Conservation (phyloP, 2,113 vertebrate genomes). For the Syngnathus scovelli region DNA sequence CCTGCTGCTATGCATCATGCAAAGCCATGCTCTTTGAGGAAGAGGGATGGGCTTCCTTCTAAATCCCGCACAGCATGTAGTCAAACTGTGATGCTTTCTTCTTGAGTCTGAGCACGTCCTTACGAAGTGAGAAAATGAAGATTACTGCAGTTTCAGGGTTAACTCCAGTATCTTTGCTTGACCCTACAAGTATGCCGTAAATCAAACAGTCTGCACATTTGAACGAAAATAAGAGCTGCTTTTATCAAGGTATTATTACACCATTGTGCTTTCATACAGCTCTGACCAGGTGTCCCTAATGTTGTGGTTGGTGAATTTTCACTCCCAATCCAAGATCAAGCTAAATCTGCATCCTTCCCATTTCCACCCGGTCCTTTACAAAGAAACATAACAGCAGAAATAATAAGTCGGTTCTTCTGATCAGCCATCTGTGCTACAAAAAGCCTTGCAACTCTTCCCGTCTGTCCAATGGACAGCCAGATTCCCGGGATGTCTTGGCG, state of each 20-base stretch:
- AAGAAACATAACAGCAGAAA: slow-evolving; percentile 19
- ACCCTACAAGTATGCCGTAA: slow-evolving; percentile 10
- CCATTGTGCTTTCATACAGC: too few species aligned
- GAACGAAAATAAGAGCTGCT: too few species aligned
- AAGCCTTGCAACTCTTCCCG: slow-evolving; percentile 59
- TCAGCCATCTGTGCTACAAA: slow-evolving; percentile 75
- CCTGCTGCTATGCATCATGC: slow-evolving; percentile 8
- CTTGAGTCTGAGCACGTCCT: slow-evolving; percentile 35
- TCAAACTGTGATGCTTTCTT: slow-evolving; percentile 28
- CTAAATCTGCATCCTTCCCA: too few species aligned
- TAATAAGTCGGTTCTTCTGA: slow-evolving; percentile 67
- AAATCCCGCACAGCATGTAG: slow-evolving; percentile 35
- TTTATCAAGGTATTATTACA: too few species aligned
- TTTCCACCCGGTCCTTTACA: too few species aligned
- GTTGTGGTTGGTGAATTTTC: too few species aligned
- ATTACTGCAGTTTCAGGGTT: slow-evolving; percentile 16
- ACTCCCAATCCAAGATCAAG: too few species aligned
- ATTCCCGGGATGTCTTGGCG: slow-evolving; percentile 60
- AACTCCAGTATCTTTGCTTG: slow-evolving; percentile 3
- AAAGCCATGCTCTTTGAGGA: slow-evolving; percentile 15
- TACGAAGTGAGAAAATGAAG: slow-evolving; percentile 19
- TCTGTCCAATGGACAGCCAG: slow-evolving; percentile 63
- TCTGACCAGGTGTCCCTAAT: too few species aligned
- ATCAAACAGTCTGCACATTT: slow-evolving; percentile 13
- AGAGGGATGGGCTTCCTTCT: slow-evolving; percentile 59